Evolutionary conservation across 2,888 invertebrate genomes (phyloP), one percentile per base, ranked within the genome.

Genomic region (Callosobruchus maculatus): DNA sequence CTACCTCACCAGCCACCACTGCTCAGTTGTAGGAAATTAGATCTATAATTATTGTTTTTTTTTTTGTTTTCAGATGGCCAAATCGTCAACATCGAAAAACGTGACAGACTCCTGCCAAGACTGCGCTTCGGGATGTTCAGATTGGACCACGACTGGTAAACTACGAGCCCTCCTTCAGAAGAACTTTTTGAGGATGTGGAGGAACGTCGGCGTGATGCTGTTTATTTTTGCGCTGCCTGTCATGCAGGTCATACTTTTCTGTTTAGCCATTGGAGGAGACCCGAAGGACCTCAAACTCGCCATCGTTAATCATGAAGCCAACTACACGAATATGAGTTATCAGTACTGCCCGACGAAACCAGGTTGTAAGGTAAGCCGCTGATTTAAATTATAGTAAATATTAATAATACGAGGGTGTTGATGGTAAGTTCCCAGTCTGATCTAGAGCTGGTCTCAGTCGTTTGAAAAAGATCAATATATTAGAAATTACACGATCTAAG

Each of bases 141-240:
- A 93, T 88, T 87, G 93, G 71, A 95, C 95, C n/a, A 92, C 94
- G n/a, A 90, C 90, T 72, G 95, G 95, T 68, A 96, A 96, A 88
- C 93, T 95, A 82, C 92, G 92, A 82, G 96, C 96, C 0, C 87
- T 97, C 71, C 90, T 96, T 78, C 93, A 93, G 84, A 96, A 97
- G 89, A 96, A 96, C 88, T 95, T 96, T 89, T 88, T 96, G 71
- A 90, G 95, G 49, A 96, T 96, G 95, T 96, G 96, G 95, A 90
- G 96, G 71, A 96, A 96, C 87, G 95, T 96, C 76, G 96, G 96
- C 69, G 95, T 97, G 77, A 95, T 97, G 94, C 89, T 97, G 83
- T 97, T 97, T 88, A 96, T 97, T 83, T 97, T 97, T 86, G 95
- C 96, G 66, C 88, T 97, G 82, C 97, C 97, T n/a, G 95, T 83